Base-by-base conservation (phyloP, 2,113 vertebrate genomes). In the Cichladusa arquata region DNA sequence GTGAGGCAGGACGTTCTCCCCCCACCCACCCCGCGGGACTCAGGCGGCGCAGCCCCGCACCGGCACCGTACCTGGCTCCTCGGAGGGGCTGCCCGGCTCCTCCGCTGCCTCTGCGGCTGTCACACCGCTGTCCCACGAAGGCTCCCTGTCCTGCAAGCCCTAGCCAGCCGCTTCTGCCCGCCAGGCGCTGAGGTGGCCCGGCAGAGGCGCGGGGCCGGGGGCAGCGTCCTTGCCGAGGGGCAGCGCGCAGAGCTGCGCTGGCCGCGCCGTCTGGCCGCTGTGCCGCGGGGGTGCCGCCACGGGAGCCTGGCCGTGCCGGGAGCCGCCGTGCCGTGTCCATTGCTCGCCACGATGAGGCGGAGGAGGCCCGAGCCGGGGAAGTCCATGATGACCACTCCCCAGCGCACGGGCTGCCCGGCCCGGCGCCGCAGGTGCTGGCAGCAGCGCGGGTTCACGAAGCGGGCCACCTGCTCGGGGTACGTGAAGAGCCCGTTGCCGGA, bases 311-410 rank as follows among this genome's bases (percentile, higher is more conserved):
- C 70, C 14, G 34, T 74, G 47, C 90, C 6, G 7, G 77, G 44
- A 22, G 15, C 72, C 0, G 8, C 87, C 0, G 19, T 6, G 47
- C 16, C 8, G 9, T 6, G 62, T 34, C 91, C 2, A 2, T 95
- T 99, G 93, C 98, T 98, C n/a, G 98, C 97, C 88, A 97, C 97
- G 62, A 99, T 98, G 38, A 95, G 97, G 88, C 58, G 97, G 73
- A 98, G 94, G 9, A 98, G 93, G 24, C 97, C 97, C 20, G 98
- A 64, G 19, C 97, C 98, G 0, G 98, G 98, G 86, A 98, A 99
- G 95, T 99, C 98, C 98, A 98, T 97, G 92, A 98, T 97, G 44
- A 98, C 87, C 82, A 99, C 98, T 4, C 98, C 98, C 73, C 98
- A 97, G 79, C 97, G 96, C 74, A 97, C 81, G 8, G 95, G 96